These are phyloP conservation scores for Dasyurus viverrinus DNA, from an alignment of 2,113 vertebrate genomes.

Conservation along the genomic window DNA sequence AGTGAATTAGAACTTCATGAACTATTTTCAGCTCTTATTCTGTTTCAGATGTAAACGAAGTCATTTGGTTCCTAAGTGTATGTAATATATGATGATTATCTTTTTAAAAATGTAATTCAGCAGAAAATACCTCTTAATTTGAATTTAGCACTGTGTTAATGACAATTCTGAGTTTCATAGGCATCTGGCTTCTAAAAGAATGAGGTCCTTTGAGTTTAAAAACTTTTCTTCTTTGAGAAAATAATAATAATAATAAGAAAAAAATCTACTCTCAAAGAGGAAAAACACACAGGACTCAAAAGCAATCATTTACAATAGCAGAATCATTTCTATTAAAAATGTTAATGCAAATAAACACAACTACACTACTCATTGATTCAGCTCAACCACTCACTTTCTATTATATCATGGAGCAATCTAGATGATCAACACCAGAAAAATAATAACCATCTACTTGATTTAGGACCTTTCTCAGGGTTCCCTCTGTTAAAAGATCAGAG, in stretches of 20 bases:
- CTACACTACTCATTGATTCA: neutral
- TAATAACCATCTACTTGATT: slow-evolving; percentile 40
- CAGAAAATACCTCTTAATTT: slow-evolving; percentile 81
- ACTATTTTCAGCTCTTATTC: slow-evolving; percentile 77
- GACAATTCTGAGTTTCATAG: slow-evolving; percentile 78
- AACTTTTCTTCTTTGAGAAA: slow-evolving; percentile 70
- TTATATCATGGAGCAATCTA: neutral
- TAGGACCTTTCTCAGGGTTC: slow-evolving; percentile 40
- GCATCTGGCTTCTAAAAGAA: slow-evolving; percentile 78
- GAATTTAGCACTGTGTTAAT: slow-evolving; percentile 78
- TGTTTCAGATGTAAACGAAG: slow-evolving; percentile 81
- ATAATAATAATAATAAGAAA: slow-evolving; percentile 56
- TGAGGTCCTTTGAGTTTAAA: slow-evolving; percentile 79
- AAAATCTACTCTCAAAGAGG: slow-evolving; percentile 43
- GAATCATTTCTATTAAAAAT: neutral
- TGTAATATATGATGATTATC: slow-evolving; percentile 80
- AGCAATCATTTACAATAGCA: slow-evolving; percentile 10
- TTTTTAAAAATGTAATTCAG: slow-evolving; percentile 81
- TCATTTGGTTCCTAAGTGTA: slow-evolving; percentile 81
- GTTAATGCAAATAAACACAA: neutral
- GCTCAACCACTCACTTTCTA: neutral
- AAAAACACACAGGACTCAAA: slow-evolving; percentile 47
- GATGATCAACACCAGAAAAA: slow-evolving; percentile 23
- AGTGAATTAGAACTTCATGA: slow-evolving; percentile 75
- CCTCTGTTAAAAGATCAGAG: slow-evolving; percentile 44